Evolutionary conservation across 2,888 invertebrate genomes (phyloP).

Genomic region (Spisula subtruncata): DNA sequence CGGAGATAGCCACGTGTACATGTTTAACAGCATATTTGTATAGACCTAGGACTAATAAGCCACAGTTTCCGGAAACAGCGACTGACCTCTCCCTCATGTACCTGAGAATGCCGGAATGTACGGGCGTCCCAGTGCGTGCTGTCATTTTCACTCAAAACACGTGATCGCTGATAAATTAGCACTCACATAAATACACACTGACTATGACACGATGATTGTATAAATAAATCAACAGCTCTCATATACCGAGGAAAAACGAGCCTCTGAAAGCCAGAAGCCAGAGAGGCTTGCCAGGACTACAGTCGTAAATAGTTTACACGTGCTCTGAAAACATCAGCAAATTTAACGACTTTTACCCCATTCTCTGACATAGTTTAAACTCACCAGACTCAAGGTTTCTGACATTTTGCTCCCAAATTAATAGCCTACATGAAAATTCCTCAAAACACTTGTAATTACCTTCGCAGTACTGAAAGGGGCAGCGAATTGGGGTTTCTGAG

Average conservation of each 20-base stretch:
- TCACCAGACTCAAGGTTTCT: not conserved
- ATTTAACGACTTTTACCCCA: constrained; percentile 25
- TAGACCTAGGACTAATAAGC: too few species aligned
- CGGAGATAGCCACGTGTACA: too few species aligned
- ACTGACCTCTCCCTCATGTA: too few species aligned
- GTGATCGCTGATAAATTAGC: not conserved
- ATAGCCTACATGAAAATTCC: constrained; percentile 29
- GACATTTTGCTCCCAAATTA: constrained; percentile 38
- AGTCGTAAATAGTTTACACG: constrained; percentile 64
- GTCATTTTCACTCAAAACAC: not conserved
- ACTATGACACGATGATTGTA: constrained; percentile 11
- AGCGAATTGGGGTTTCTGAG: not conserved
- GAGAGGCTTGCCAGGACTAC: constrained; percentile 14
- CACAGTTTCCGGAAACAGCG: too few species aligned
- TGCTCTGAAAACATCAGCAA: constrained; percentile 45
- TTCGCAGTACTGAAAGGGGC: constrained; percentile 19
- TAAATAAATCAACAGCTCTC: constrained; percentile 23
- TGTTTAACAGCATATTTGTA: too few species aligned
- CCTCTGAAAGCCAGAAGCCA: constrained; percentile 56
- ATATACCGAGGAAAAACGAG: constrained; percentile 27
- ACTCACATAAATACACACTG: not conserved
- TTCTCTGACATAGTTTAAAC: constrained; percentile 53
- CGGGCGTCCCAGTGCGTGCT: not conserved
- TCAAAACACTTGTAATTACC: constrained; percentile 32
- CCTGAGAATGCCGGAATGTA: not conserved